Evolutionary conservation across 2,888 invertebrate species (phyloP), one percentile per base, ranked within the genome.

Genomic region (Drosophila emarginata): DNA sequence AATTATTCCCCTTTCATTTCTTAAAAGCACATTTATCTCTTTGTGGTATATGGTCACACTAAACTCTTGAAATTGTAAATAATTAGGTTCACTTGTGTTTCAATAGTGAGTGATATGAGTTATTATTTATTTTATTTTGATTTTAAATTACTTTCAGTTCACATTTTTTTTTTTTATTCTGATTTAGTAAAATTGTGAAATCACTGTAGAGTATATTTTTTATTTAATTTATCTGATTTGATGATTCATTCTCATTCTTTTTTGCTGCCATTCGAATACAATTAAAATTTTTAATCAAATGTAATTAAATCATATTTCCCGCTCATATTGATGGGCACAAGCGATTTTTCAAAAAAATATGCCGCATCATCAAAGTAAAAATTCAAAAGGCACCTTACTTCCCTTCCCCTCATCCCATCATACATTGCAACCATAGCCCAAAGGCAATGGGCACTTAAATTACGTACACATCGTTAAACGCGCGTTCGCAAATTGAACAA

Each of bases 401-500:
- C 53, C 51, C 21, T 23, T 23, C 45, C 51, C 57, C 45, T 5
- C 28, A 36, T 54, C 32, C 51, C 26, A 45, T 37, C 36, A 32
- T 2, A 32, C 32, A 32, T 2, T 32, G 32, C 32, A 32, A 9
- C 4, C 32, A 32, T 32, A 59, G 45, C 59, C 45, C 70, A 65
- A 37, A 76, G 50, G 53, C 70, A 64, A 65, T 60, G 73, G 45
- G 79, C 89, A 89, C 89, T 89, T 90, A 90, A 89, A 89, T 89
- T 89, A 89, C 77, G 77, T 77, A 88, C 89, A 89, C 90, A 86
- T 89, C 89, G 90, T 89, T 89, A 88, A 85, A 72, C 81, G 77
- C 76, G 80, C 89, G 78, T 89, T 85, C 77, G 84, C 85, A 88
- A 90, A 89, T 89, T 90, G 87, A 89, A 90, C 88, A 89, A 88